A percentile compares a stretch with the other conserved stretches of the same genome.
phyloP scores from a whole-genome alignment of 2,888 invertebrate species.

The Aquatica leii region DNA sequence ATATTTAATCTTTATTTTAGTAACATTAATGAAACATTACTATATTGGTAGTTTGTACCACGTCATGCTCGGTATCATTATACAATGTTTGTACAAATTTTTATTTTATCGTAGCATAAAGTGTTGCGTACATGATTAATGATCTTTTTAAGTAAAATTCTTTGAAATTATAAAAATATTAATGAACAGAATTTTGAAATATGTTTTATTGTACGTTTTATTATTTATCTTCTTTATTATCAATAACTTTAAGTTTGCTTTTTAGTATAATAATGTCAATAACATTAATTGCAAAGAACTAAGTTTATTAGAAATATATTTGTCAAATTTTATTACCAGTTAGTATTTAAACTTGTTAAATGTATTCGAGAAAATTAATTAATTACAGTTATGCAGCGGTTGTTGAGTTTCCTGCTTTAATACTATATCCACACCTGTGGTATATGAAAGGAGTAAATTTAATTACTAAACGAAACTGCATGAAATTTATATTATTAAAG shows the following conservation, averaged over 20 bases:
- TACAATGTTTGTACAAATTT: constrained; percentile 2
- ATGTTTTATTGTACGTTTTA: neutral
- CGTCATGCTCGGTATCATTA: no score
- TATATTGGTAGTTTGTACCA: no score
- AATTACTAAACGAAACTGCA: constrained; percentile 5
- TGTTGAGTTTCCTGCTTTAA: constrained; percentile 15
- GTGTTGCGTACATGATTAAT: constrained; percentile 4
- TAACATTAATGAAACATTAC: no score
- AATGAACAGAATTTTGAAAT: neutral
- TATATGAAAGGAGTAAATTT: constrained; percentile 13
- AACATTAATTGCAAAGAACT: constrained; percentile 9
- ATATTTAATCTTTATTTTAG: no score
- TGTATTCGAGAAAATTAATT: constrained; percentile 27
- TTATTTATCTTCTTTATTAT: neutral
- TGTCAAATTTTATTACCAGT: constrained; percentile 22
- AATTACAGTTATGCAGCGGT: constrained; percentile 25
- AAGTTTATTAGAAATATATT: constrained; percentile 23
- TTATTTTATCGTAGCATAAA: neutral
- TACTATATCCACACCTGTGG: constrained; percentile 13
- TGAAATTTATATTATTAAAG: constrained; percentile 8
- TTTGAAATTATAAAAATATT: neutral
- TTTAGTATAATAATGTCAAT: constrained; percentile 5
- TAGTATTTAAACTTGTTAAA: constrained; percentile 27
- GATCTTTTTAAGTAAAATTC: constrained; percentile 2
- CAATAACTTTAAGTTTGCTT: constrained; percentile 13